Percentiles rank a stretch among this genome's conserved stretches.
phyloP scores from a whole-genome alignment of 2,113 vertebrate genomes.

The Gadus macrocephalus region DNA sequence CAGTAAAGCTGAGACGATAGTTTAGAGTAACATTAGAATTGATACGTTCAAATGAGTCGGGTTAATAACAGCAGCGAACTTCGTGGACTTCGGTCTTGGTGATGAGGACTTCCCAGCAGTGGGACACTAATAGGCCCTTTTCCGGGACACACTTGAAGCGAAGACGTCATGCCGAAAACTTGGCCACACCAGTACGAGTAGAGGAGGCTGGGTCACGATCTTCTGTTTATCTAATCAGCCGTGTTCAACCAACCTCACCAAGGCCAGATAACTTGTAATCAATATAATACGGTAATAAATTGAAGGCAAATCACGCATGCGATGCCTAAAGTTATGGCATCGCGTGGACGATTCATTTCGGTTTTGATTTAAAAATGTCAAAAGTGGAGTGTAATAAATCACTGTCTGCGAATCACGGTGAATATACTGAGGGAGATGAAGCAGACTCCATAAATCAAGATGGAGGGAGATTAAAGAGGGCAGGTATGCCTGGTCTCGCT shows the following conservation, averaged over 20 bases:
- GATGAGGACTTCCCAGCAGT: too few relatives aligned
- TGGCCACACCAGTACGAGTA: neutral
- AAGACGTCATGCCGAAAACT: conserved; percentile 5
- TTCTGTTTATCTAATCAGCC: neutral
- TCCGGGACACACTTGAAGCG: too few relatives aligned
- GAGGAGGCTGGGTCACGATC: neutral
- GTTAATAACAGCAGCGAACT: too few relatives aligned
- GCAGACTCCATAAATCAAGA: conserved; percentile 56
- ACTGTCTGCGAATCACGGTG: neutral
- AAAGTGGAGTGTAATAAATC: too few relatives aligned
- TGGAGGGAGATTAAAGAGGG: conserved; percentile 51
- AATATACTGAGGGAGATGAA: conserved; percentile 50
- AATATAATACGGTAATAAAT: neutral
- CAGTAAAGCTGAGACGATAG: too few relatives aligned
- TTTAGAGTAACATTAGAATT: too few relatives aligned
- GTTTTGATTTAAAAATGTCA: too few relatives aligned
- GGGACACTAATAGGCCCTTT: too few relatives aligned
- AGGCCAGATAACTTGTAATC: neutral
- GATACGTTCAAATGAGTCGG: too few relatives aligned
- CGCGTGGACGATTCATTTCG: too few relatives aligned
- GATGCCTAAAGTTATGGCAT: neutral
- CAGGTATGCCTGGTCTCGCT: conserved; percentile 46
- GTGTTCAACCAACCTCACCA: neutral
- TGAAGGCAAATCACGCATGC: neutral
- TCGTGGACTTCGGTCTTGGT: too few relatives aligned